phyloP scores from a whole-genome alignment of 30 jellyfish, hydroid and myxozoan genomes.

The Turritopsis rubra region DNA sequence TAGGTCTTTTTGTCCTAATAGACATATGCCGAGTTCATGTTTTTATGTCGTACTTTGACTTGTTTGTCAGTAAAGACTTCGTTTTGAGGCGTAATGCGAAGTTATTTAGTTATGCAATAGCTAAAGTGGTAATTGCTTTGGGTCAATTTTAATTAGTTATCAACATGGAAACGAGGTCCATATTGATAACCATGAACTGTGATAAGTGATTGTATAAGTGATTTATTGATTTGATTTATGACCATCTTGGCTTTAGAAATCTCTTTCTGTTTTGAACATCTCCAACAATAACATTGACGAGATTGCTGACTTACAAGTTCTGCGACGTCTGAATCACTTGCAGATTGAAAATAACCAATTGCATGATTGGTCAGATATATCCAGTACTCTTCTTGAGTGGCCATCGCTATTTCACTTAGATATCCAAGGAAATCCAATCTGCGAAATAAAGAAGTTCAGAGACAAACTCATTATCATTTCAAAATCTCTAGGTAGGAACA shows the following conservation, averaged over 20 bases:
- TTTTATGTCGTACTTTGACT: too few species aligned
- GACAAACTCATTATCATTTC: conserved; percentile 78
- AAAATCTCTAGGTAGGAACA: conserved; percentile 61
- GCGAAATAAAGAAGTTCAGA: conserved; percentile 61
- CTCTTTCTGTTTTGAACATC: conserved; percentile 55
- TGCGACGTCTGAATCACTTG: conserved; percentile 55
- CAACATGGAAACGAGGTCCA: too few species aligned
- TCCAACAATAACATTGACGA: conserved; percentile 76
- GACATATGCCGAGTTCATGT: too few species aligned
- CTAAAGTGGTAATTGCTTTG: too few species aligned
- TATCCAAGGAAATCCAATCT: conserved; percentile 67
- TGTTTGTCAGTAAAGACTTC: too few species aligned
- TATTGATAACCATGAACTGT: too few species aligned
- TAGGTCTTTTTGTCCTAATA: too few species aligned
- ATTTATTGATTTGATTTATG: neutral
- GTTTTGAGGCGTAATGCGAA: too few species aligned
- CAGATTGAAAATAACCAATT: conserved; percentile 46
- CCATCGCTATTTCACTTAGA: conserved; percentile 56
- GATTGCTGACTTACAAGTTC: conserved; percentile 45
- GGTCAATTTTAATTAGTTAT: too few species aligned
- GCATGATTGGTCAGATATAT: conserved; percentile 42
- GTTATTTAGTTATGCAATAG: too few species aligned
- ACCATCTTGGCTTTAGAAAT: conserved; percentile 29
- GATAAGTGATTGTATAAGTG: too few species aligned
- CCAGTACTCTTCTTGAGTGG: conserved; percentile 68